Conservation (phyloP, 1,140 invertebrate species). For the Argopecten irradians region DNA sequence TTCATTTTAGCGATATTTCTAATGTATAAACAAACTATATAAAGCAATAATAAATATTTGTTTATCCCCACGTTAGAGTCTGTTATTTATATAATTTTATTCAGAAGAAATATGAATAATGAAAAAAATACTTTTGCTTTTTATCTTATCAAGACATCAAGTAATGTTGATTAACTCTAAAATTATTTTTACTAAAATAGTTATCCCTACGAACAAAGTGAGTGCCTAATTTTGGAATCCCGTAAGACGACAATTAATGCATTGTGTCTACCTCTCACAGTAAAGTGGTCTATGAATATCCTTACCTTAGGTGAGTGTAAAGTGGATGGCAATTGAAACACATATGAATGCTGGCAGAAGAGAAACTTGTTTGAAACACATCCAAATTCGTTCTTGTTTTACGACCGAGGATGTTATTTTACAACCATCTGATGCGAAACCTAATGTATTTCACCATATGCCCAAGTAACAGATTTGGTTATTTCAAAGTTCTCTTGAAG, state of each 20-base stretch:
- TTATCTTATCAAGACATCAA: too few relatives aligned
- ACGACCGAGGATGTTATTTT: background rate
- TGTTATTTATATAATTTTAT: too few relatives aligned
- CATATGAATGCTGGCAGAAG: slow-evolving; percentile 15
- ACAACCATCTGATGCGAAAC: slow-evolving; percentile 9
- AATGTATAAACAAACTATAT: too few relatives aligned
- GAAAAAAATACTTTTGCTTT: too few relatives aligned
- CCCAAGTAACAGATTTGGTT: slow-evolving; percentile 10
- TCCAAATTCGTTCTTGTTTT: slow-evolving; percentile 17
- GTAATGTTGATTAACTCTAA: too few relatives aligned
- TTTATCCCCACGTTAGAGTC: too few relatives aligned
- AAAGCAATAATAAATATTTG: too few relatives aligned
- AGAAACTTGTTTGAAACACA: background rate
- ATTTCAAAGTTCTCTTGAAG: slow-evolving; percentile 22
- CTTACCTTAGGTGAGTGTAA: background rate
- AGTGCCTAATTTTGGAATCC: too few relatives aligned
- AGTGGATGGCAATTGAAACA: slow-evolving; percentile 1
- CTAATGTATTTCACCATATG: slow-evolving; percentile 9
- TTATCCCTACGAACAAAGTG: too few relatives aligned
- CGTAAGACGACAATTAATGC: background rate
- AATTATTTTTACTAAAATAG: too few relatives aligned
- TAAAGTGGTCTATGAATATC: background rate
- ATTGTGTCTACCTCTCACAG: background rate
- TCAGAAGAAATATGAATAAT: too few relatives aligned
- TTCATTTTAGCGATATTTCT: too few relatives aligned